Percentiles rank a stretch among this genome's conserved stretches.
phyloP scores from a whole-genome alignment of 2,113 vertebrate species.

The Arothron firmamentum region DNA sequence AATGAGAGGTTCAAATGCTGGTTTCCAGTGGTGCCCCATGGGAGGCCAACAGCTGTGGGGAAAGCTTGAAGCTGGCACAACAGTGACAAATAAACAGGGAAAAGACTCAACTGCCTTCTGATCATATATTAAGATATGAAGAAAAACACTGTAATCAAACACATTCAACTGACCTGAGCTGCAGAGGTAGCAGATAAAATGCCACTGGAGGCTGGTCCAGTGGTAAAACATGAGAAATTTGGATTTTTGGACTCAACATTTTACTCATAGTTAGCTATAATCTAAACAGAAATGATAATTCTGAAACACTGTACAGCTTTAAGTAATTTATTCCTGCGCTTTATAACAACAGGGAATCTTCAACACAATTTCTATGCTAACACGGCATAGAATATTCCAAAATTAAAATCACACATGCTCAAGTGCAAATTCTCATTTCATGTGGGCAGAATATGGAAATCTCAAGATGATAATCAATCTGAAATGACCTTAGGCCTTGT shows the following conservation, averaged over 20 bases:
- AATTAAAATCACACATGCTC: conserved; percentile 14
- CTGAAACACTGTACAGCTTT: too few relatives aligned
- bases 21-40: conserved; percentile 48
- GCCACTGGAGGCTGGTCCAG: neutral
- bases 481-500: conserved; percentile 48
- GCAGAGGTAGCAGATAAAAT: neutral
- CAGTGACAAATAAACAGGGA: conserved; percentile 35
- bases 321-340: too few relatives aligned
- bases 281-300: too few relatives aligned
- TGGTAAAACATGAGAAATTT: neutral
- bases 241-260: too few relatives aligned
- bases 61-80: conserved; percentile 22
- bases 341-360: neutral
- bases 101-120: conserved; percentile 42
- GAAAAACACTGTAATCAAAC: conserved; percentile 24
- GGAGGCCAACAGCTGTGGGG: conserved; percentile 54
- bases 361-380: neutral
- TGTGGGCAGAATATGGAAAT: conserved; percentile 35
- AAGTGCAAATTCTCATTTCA: conserved; percentile 26
- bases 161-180: conserved; percentile 22
- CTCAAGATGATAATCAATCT: conserved; percentile 52
- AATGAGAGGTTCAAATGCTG: conserved; percentile 49
- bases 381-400: neutral
- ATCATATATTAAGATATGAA: conserved; percentile 33
- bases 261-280: too few relatives aligned